phyloP scores from a whole-genome alignment of 2,888 invertebrate species.

The Arge pagana region DNA sequence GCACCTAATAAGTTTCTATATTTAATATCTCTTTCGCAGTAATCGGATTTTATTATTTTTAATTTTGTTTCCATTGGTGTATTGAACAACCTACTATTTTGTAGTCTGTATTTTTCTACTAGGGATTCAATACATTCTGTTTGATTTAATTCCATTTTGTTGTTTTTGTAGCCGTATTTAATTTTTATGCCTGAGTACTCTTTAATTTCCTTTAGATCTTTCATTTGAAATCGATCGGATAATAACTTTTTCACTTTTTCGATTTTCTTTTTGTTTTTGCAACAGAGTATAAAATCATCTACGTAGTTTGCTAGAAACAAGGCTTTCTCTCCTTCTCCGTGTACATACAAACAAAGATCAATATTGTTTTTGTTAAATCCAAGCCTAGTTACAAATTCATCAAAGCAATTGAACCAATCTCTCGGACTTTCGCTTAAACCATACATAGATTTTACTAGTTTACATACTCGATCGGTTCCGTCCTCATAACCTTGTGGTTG shows the following conservation, averaged over 20 bases:
- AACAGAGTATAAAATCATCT: constrained; percentile 37
- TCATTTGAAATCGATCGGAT: constrained; percentile 29
- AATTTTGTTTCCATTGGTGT: constrained; percentile 29
- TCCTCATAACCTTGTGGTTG: constrained; percentile 26
- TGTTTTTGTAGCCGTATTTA: constrained; percentile 34
- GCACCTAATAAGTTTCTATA: constrained; percentile 20
- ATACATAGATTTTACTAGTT: constrained; percentile 25
- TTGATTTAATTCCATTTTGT: constrained; percentile 39
- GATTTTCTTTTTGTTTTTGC: constrained; percentile 36
- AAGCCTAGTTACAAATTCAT: constrained; percentile 20
- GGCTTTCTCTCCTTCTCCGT: background rate
- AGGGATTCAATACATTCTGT: constrained; percentile 34
- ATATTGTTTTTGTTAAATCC: constrained; percentile 18
- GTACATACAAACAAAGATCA: constrained; percentile 25
- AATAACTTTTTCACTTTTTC: constrained; percentile 36
- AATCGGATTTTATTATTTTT: constrained; percentile 14
- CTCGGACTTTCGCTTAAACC: constrained; percentile 26
- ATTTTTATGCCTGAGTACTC: constrained; percentile 48
- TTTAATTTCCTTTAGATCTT: constrained; percentile 43
- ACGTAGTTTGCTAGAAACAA: constrained; percentile 15
- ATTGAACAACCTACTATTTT: constrained; percentile 34
- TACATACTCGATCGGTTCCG: constrained; percentile 15
- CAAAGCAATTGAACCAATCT: constrained; percentile 26
- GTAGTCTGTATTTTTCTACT: constrained; percentile 31
- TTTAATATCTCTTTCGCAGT: constrained; percentile 5